Percentiles rank a stretch among this genome's conserved stretches.
phyloP scores from a whole-genome alignment of 2,888 invertebrate genomes.

The Patella depressa region DNA sequence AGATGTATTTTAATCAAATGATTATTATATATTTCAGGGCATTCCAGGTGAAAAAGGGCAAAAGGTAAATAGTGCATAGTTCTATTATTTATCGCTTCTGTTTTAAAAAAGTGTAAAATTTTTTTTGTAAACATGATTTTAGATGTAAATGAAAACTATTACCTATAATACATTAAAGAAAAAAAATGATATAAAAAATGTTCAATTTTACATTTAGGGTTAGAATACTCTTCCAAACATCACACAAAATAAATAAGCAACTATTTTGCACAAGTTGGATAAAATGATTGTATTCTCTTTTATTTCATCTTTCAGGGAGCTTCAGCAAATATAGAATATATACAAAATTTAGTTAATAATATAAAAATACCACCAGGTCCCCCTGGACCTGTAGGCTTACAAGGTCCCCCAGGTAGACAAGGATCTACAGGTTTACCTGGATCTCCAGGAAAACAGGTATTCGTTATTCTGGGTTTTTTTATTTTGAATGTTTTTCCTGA shows the following conservation, averaged over 20 bases:
- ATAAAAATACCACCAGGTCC: slow-evolving; percentile 14
- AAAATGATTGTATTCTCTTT: neutral
- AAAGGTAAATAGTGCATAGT: neutral
- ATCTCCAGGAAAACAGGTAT: slow-evolving; percentile 33
- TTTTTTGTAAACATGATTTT: too few relatives aligned
- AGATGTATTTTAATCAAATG: too few relatives aligned
- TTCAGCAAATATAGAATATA: neutral
- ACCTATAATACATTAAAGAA: too few relatives aligned
- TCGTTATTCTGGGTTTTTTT: neutral
- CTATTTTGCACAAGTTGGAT: too few relatives aligned
- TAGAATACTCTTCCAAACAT: too few relatives aligned
- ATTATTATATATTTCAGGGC: neutral
- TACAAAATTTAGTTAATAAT: neutral
- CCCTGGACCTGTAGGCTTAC: slow-evolving; percentile 23
- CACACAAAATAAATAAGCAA: too few relatives aligned
- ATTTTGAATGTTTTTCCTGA: slow-evolving; percentile 27
- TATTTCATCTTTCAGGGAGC: neutral
- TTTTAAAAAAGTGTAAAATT: too few relatives aligned
- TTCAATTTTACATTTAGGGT: too few relatives aligned
- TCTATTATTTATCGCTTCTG: too few relatives aligned
- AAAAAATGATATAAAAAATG: too few relatives aligned
- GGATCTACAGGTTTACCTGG: slow-evolving; percentile 40
- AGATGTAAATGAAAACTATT: too few relatives aligned
- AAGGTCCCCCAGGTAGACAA: slow-evolving; percentile 42
- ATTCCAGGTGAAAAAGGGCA: neutral